Evolutionary conservation across 2,888 invertebrate species (phyloP).

Genomic region (Sepioteuthis lessoniana): DNA sequence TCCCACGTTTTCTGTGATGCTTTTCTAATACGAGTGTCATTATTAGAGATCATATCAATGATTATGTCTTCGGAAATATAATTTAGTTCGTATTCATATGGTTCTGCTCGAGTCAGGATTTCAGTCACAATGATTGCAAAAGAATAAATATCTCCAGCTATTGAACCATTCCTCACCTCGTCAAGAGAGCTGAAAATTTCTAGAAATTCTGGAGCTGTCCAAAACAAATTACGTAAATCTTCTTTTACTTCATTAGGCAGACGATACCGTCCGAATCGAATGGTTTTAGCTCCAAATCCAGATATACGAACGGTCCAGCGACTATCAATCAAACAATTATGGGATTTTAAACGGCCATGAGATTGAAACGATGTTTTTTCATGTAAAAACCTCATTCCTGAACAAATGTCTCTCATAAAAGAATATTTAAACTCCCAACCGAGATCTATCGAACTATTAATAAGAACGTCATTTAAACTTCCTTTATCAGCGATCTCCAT

Average conservation of each 20-base stretch:
- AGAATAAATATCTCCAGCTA: constrained; percentile 64
- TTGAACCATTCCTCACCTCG: constrained; percentile 57
- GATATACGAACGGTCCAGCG: constrained; percentile 55
- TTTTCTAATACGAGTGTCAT: constrained; percentile 48
- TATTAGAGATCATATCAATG: constrained; percentile 53
- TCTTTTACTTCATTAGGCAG: neutral
- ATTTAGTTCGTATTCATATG: constrained; percentile 55
- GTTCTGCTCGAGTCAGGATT: constrained; percentile 58
- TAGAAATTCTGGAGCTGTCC: constrained; percentile 66
- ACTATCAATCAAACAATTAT: constrained; percentile 66
- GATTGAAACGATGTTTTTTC: constrained; percentile 58
- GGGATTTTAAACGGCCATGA: constrained; percentile 66
- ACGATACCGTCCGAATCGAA: neutral
- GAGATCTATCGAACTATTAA: constrained; percentile 64
- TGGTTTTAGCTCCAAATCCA: neutral
- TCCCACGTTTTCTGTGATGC: neutral
- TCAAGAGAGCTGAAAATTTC: constrained; percentile 51
- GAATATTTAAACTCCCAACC: constrained; percentile 67
- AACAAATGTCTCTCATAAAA: constrained; percentile 62
- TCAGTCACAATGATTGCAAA: constrained; percentile 59
- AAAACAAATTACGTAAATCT: constrained; percentile 51
- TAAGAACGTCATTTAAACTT: constrained; percentile 66
- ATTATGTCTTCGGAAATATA: constrained; percentile 54
- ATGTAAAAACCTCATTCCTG: constrained; percentile 67
- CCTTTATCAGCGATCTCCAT: constrained; percentile 61